Percentiles rank a stretch among this genome's conserved stretches.
phyloP scores from a whole-genome alignment of 2,113 vertebrate genomes.

The Camelus dromedarius region DNA sequence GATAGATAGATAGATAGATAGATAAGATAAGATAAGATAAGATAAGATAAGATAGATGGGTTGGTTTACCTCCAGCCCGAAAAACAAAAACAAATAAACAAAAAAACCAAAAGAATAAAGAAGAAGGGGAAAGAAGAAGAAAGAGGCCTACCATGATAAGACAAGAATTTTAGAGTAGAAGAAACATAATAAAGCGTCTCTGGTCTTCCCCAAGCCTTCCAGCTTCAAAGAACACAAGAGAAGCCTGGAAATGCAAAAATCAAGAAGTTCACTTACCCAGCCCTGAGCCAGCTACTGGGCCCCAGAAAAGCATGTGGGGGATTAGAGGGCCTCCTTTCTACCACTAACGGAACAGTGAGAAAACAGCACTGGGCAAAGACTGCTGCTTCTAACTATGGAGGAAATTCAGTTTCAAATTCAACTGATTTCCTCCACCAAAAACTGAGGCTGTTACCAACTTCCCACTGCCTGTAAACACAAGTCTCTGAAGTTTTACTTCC shows the following conservation, averaged over 20 bases:
- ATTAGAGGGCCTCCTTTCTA: neutral
- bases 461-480: neutral
- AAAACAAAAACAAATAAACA: too few species aligned
- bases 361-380: neutral
- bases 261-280: neutral
- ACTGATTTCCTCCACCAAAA: constrained; percentile 19
- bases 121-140: neutral
- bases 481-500: neutral
- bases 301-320: neutral
- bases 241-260: neutral
- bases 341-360: neutral
- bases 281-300: neutral
- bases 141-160: neutral
- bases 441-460: neutral
- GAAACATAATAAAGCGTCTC: neutral
- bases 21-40: too few species aligned
- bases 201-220: neutral
- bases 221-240: neutral
- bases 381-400: neutral
- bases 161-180: neutral
- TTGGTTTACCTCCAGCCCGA: too few species aligned
- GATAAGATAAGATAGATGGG: too few species aligned
- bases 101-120: too few species aligned
- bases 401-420: constrained; percentile 26
- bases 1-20: too few species aligned